phyloP scores from a whole-genome alignment of 1,140 invertebrate genomes.

The Calliopsis andreniformis region DNA sequence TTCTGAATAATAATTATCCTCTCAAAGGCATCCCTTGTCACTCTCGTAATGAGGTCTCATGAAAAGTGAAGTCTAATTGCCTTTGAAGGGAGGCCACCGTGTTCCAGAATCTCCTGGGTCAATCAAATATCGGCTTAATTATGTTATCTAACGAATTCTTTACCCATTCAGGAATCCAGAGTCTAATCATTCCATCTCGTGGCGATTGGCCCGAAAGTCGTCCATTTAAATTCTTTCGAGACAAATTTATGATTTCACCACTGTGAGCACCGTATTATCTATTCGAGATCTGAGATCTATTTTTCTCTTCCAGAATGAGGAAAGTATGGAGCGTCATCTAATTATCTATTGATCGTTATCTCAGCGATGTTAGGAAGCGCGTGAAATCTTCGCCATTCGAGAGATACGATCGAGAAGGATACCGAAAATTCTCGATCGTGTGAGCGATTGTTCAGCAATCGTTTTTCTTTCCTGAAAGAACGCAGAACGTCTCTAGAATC shows the following conservation, averaged over 20 bases:
- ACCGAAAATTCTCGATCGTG: neutral
- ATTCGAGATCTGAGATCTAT: neutral
- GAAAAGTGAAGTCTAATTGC: neutral
- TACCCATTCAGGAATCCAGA: neutral
- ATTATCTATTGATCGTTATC: neutral
- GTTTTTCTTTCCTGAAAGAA: neutral
- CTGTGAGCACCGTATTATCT: slow-evolving; percentile 4
- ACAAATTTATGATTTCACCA: neutral
- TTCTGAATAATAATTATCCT: slow-evolving; percentile 12
- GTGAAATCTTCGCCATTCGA: neutral
- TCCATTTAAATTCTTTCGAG: neutral
- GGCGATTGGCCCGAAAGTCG: neutral
- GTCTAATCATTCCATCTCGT: no score
- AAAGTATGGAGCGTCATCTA: neutral
- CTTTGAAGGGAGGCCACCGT: neutral
- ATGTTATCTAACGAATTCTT: neutral
- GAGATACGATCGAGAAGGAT: slow-evolving; percentile 13
- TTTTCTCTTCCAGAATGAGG: neutral
- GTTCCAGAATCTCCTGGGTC: neutral
- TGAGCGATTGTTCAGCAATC: no score
- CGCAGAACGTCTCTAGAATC: slow-evolving; percentile 1
- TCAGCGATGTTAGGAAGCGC: neutral
- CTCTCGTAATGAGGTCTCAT: neutral
- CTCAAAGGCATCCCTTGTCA: neutral
- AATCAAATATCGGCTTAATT: slow-evolving; percentile 5